phyloP scores from a whole-genome alignment of 2,888 invertebrate genomes.

The Noctua pronuba region DNA sequence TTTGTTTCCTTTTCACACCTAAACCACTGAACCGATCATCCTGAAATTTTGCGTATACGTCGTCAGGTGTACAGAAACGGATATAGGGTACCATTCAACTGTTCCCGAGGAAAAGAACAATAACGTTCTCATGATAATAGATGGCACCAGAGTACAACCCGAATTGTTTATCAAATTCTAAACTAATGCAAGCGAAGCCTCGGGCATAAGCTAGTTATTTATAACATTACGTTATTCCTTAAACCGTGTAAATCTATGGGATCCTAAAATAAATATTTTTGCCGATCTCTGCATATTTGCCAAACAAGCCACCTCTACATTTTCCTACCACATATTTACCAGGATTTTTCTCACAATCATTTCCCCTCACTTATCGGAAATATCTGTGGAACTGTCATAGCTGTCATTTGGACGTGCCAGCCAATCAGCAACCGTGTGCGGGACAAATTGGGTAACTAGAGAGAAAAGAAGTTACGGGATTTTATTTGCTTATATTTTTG shows the following conservation, averaged over 20 bases:
- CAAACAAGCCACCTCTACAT: neutral
- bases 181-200: no score
- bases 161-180: no score
- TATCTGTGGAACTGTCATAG: conserved; percentile 40
- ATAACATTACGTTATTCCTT: neutral
- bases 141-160: no score
- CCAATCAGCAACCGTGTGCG: conserved; percentile 33
- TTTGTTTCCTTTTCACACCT: no score
- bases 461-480: neutral
- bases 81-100: no score
- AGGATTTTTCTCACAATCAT: conserved; percentile 10
- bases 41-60: no score
- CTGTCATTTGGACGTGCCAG: conserved; percentile 32
- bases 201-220: no score
- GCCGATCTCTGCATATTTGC: neutral
- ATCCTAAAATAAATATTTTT: neutral
- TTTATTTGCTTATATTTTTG: neutral
- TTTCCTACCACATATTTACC: conserved; percentile 19
- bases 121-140: no score
- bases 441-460: conserved; percentile 29
- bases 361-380: conserved; percentile 32
- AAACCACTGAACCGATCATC: no score
- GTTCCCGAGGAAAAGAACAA: no score
- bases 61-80: no score
- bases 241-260: neutral